Conservation (phyloP, 2,797 vertebrate genomes). For the Schizopygopsis pylzovi region DNA sequence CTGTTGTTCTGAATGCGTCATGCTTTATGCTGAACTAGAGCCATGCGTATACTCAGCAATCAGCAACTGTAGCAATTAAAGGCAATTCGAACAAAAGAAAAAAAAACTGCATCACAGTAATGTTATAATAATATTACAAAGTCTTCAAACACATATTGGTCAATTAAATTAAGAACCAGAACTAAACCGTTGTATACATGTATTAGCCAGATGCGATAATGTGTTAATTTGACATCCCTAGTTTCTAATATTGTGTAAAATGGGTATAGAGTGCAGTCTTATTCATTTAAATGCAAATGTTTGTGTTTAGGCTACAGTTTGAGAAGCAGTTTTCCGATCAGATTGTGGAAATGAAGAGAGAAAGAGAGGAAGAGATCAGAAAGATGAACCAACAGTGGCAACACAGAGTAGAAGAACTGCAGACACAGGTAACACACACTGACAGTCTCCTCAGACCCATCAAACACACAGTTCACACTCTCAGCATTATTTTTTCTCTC, state of each 20-base stretch:
- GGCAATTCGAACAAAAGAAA: background rate
- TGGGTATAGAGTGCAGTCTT: background rate
- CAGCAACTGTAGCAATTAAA: background rate
- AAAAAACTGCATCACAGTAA: background rate
- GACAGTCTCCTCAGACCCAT: background rate
- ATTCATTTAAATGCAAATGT: background rate
- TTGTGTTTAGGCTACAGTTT: slow-evolving; percentile 75
- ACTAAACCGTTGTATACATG: background rate
- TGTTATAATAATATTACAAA: background rate
- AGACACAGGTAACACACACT: slow-evolving; percentile 74
- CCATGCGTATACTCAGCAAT: background rate
- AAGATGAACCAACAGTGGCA: slow-evolving; percentile 81
- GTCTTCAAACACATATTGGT: slow-evolving; percentile 2
- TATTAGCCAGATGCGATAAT: background rate
- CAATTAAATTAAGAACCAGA: background rate
- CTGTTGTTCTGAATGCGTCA: background rate
- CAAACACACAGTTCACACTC: slow-evolving; percentile 1
- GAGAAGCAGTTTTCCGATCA: slow-evolving; percentile 77
- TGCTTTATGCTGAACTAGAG: background rate
- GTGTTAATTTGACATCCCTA: background rate
- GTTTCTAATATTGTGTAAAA: background rate
- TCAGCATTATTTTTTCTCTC: slow-evolving; percentile 8
- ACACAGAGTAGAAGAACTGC: slow-evolving; percentile 77
- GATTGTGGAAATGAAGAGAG: slow-evolving; percentile 74
- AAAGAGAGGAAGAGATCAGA: slow-evolving; percentile 75